Evolutionary conservation across 1,140 invertebrate genomes (phyloP), one percentile per base, ranked within the genome.

Genomic region (Drosophila ogumai): DNA sequence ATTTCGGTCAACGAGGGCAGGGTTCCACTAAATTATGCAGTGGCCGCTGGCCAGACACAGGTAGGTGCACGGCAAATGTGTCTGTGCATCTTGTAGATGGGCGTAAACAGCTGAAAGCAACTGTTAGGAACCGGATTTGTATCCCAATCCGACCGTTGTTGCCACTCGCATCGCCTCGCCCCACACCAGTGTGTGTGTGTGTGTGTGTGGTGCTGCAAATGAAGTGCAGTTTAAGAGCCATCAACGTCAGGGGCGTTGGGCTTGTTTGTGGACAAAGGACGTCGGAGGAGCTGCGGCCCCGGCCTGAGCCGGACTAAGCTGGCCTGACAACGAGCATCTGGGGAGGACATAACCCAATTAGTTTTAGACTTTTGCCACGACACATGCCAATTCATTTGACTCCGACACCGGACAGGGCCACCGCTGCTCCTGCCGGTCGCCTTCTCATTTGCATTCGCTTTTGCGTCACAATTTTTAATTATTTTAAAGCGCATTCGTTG

Each of bases 311-410:
- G 61, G 31, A 66, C 57, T 73, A 38, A 46, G 47, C 41, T 19
- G 49, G 50, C 47, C 57, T 57, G 75, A 78, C 74, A 78, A 79
- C 63, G 50, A 82, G 76, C 66, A 68, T 71, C 85, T 80, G 68
- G 80, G 85, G 84, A 79, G 80, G 63, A 84, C 73, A 73, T 84
- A 88, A 81, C 73, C 84, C 80, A 88, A 88, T 88, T 88, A 90
- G 80, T 77, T 71, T 72, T 71, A 77, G 49, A 78, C 77, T 74
- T 54, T 47, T 58, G 52, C 68, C 85, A 80, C 76, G 73, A 77
- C 84, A 84, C 68, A 69, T 88, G 84, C 68, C 84, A 84, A 81
- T 88, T 84, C 65, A 80, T 74, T 78, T 80, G 46, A 61, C 22
- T 34, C 25, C 22, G 56, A 15, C 47, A 47, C 50, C 41, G 46